phyloP scores from a whole-genome alignment of 2,888 invertebrate species.

The Stenchaetothrips biformis region DNA sequence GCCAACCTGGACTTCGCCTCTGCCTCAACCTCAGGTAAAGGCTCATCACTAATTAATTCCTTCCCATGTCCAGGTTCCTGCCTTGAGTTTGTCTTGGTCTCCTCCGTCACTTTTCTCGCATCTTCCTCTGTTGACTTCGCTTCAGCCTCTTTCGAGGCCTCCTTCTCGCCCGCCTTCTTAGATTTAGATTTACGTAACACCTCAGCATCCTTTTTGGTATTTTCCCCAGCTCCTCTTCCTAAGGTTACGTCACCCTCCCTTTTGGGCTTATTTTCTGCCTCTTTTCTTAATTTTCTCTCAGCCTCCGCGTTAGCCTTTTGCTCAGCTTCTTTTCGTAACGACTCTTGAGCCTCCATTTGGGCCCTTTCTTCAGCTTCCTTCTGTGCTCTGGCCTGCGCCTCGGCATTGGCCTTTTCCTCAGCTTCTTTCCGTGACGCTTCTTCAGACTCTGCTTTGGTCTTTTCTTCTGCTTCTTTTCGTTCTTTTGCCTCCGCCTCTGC shows the following conservation, averaged over 20 bases:
- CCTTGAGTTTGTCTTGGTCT: constrained; percentile 32
- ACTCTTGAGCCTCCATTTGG: constrained; percentile 39
- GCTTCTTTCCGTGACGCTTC: constrained; percentile 42
- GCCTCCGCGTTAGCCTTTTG: constrained; percentile 31
- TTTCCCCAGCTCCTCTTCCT: constrained; percentile 30
- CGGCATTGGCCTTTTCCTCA: constrained; percentile 42
- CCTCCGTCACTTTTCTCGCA: constrained; percentile 34
- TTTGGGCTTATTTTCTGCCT: constrained; percentile 34
- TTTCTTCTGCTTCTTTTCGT: constrained; percentile 43
- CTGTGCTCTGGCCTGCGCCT: constrained; percentile 40
- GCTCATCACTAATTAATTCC: no score
- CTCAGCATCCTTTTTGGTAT: constrained; percentile 30
- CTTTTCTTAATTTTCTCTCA: constrained; percentile 31
- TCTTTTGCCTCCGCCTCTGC: constrained; percentile 36
- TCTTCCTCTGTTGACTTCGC: no score
- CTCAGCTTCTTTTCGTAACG: constrained; percentile 37
- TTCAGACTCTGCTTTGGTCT: constrained; percentile 38
- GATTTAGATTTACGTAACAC: constrained; percentile 32
- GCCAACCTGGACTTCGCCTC: no score
- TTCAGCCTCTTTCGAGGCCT: constrained; percentile 34
- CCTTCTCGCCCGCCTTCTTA: constrained; percentile 33
- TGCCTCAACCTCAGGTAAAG: no score
- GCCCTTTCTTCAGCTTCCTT: constrained; percentile 40
- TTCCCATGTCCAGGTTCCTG: no score
- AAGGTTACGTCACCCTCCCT: constrained; percentile 34